These are phyloP conservation scores for Poecilobothrus nobilitatus DNA, from an alignment of 2,888 invertebrate genomes.

Conservation along the genomic window DNA sequence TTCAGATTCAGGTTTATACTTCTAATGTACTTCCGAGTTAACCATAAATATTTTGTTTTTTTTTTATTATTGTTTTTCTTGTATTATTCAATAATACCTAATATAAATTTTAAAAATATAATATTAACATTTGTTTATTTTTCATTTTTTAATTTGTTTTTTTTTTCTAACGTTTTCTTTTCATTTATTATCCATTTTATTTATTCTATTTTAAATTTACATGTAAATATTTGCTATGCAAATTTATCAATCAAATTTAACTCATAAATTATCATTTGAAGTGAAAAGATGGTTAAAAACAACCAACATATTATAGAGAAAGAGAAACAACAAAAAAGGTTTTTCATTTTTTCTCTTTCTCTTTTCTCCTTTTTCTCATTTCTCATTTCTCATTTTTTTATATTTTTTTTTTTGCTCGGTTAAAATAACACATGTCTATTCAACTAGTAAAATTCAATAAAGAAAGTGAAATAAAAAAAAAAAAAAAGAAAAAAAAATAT, in stretches of 20 bases:
- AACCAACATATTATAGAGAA: background rate
- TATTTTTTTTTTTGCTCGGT: too few relatives aligned
- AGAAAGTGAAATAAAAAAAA: background rate
- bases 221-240: constrained; percentile 4
- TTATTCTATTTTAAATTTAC: background rate
- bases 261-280: constrained; percentile 6
- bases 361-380: too few relatives aligned
- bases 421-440: background rate
- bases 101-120: too few relatives aligned
- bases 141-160: too few relatives aligned
- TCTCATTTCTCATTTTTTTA: too few relatives aligned
- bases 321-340: background rate
- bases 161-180: background rate
- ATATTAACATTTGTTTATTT: too few relatives aligned
- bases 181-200: background rate
- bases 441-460: background rate
- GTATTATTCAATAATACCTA: too few relatives aligned
- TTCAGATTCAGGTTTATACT: too few relatives aligned
- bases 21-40: too few relatives aligned
- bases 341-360: too few relatives aligned
- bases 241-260: constrained; percentile 6
- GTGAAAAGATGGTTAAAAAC: constrained; percentile 2
- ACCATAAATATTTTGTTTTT: too few relatives aligned
- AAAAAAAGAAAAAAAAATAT: background rate
- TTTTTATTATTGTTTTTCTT: too few relatives aligned